Evolutionary conservation across 2,797 vertebrate genomes (phyloP).

Genomic region (Coccyzus lansbergi): DNA sequence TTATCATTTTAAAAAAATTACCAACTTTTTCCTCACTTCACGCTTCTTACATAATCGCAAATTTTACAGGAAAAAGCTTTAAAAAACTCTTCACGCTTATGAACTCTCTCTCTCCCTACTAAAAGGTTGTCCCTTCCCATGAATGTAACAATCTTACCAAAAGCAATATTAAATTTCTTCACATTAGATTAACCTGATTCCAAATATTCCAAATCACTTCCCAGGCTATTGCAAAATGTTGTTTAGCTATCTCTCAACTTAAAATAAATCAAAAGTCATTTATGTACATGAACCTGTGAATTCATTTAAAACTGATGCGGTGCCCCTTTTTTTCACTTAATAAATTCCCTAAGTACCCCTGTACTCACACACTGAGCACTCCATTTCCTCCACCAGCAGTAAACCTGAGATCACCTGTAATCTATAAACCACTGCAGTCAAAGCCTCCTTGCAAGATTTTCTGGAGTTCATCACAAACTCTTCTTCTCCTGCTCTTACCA

Average conservation of each 20-base stretch:
- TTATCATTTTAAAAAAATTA: no score
- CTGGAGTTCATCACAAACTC: background rate
- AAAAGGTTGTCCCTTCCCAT: conserved; percentile 19
- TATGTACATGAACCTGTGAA: conserved; percentile 3
- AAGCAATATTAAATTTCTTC: conserved; percentile 12
- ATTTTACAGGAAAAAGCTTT: background rate
- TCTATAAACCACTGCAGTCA: background rate
- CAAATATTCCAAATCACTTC: conserved; percentile 33
- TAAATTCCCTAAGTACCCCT: conserved; percentile 8
- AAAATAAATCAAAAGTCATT: conserved; percentile 14
- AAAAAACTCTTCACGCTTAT: background rate
- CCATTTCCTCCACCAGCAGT: background rate
- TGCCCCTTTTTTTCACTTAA: background rate
- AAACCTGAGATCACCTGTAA: conserved; percentile 15
- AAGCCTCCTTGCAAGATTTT: conserved; percentile 2
- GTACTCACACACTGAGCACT: background rate
- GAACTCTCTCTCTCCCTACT: conserved; percentile 8
- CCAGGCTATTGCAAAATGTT: conserved; percentile 5
- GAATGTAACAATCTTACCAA: background rate
- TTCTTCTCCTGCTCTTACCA: background rate
- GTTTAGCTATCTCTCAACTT: background rate
- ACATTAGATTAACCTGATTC: background rate
- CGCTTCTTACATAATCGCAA: background rate
- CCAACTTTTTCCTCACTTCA: background rate
- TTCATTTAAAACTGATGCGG: conserved; percentile 23